Conservation (phyloP, 2,888 invertebrate genomes). For the Mayetiola destructor region DNA sequence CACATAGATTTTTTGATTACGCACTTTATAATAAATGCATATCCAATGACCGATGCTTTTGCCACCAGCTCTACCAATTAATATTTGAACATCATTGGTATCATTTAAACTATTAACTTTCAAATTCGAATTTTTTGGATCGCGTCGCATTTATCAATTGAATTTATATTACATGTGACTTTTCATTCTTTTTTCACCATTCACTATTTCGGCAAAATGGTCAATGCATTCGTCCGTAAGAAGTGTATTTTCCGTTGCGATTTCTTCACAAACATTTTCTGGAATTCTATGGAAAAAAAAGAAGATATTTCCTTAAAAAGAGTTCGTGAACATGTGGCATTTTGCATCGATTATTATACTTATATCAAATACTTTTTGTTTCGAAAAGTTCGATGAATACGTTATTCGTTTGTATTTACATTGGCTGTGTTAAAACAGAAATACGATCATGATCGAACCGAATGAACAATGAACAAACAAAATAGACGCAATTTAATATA, state of each 20-base stretch:
- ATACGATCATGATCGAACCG: no score
- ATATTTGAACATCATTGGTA: background rate
- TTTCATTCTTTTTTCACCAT: background rate
- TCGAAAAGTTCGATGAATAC: background rate
- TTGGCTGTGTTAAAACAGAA: background rate
- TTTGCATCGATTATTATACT: background rate
- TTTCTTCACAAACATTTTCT: background rate
- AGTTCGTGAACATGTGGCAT: background rate
- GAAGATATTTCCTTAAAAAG: background rate
- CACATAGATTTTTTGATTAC: background rate
- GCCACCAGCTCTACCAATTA: background rate
- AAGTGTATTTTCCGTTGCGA: background rate
- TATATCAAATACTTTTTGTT: background rate
- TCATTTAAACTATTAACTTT: background rate
- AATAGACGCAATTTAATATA: no score
- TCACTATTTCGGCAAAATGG: background rate
- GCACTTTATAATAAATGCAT: background rate
- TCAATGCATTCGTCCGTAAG: background rate
- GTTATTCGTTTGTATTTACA: background rate
- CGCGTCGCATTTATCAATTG: background rate
- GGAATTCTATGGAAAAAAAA: no score
- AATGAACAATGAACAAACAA: no score
- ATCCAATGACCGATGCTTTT: background rate
- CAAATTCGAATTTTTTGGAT: background rate
- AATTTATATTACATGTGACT: no score